Base-by-base conservation (phyloP, 2,888 invertebrate species). In the Prosopocoilus inquinatus region DNA sequence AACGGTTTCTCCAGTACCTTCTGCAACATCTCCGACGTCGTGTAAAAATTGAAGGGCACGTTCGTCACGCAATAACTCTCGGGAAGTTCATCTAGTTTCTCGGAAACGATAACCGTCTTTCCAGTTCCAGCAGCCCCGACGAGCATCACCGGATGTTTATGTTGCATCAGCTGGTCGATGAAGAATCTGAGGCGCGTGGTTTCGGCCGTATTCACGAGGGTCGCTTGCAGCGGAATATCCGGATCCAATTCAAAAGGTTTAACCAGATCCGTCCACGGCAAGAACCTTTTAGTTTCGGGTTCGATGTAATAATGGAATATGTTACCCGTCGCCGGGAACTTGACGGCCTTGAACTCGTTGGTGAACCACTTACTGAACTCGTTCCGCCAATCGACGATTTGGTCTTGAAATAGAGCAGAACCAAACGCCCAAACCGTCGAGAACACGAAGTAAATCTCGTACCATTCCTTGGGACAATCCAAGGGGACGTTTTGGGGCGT, bases 281-380 rank as follows among this genome's bases (percentile, higher is more conserved):
- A 69, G 70, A 95, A 91, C 67, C 88, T 88, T 75, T 94, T 94
- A 0, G 89, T 87, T 66, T 93, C 91, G 1, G 83, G 80, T 68
- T 96, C 95, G 55, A 96, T 92, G 75, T 86, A 96, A 76, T 88
- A 96, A 68, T 89, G 90, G 74, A 96, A 96, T 1, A 96, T 87
- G 47, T 87, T 92, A 2, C 91, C 93, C 1, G 84, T 81, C 0
- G 84, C 70, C 0, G 96, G 96, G 76, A 96, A 95, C 76, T 91
- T 92, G 20, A 96, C 84, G 0, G 89, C 83, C 77, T 94, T 96
- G 75, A 95, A 96, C 78, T 96, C 96, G 62, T 88, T 90, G 13
- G 84, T 81, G 83, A 94, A 97, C 96, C 96, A 96, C 75, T 94
- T 96, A 71, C 90, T 92, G 75, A 96, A 96, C 72, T 96, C 96